A percentile compares a stretch with the other conserved stretches of the same genome.
Conservation (phyloP, 2,888 invertebrate genomes). For the Hirtodrosophila cameraria region DNA sequence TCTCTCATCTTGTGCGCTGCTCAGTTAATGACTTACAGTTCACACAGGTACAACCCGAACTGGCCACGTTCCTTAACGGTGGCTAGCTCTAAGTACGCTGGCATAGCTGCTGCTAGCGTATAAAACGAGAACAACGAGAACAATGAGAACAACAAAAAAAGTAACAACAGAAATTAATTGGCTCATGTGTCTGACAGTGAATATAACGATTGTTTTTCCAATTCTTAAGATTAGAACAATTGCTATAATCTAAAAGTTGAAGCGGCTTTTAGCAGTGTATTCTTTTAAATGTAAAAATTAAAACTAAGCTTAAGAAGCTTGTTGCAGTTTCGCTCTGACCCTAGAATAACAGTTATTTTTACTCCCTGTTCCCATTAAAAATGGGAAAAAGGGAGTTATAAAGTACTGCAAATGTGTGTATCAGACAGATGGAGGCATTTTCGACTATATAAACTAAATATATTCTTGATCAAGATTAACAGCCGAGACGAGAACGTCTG, state of each 20-base stretch:
- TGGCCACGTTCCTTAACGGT: conserved; percentile 22
- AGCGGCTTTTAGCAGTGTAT: background rate
- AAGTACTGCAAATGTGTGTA: no score
- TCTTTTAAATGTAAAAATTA: no score
- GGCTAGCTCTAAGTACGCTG: conserved; percentile 44
- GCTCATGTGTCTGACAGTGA: conserved; percentile 64
- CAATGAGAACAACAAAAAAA: conserved; percentile 27
- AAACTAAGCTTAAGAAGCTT: no score
- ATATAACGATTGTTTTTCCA: conserved; percentile 46
- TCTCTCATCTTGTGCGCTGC: conserved; percentile 17
- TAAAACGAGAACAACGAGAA: conserved; percentile 43
- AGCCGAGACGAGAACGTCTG: no score
- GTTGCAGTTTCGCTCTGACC: no score
- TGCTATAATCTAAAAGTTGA: conserved; percentile 14
- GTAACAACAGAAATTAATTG: conserved; percentile 67
- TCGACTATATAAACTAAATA: no score
- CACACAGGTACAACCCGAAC: conserved; percentile 62
- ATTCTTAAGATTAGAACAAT: conserved; percentile 17
- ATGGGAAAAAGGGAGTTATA: no score
- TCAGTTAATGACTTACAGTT: conserved; percentile 70
- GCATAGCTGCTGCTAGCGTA: conserved; percentile 59
- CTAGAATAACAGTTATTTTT: no score
- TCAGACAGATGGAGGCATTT: no score
- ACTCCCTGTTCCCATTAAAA: no score
- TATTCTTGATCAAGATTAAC: no score